phyloP scores from a whole-genome alignment of 2,888 invertebrate species.

The Drosophila putrida region DNA sequence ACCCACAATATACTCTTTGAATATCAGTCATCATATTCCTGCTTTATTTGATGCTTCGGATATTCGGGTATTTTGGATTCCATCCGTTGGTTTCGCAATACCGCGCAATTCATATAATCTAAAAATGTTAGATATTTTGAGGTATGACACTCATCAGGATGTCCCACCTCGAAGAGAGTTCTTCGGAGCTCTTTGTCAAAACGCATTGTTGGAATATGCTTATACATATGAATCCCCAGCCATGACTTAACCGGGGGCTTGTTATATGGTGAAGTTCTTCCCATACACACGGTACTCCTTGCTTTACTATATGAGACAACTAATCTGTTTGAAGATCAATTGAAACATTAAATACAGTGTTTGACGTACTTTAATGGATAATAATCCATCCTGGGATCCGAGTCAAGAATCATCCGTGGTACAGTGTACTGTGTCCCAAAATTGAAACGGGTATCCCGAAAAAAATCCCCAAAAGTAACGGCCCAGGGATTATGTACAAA shows the following conservation, averaged over 20 bases:
- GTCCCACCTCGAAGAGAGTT: not conserved
- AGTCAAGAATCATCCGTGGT: not conserved
- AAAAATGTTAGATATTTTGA: not conserved
- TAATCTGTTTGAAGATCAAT: not conserved
- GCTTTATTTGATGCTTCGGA: conserved; percentile 16
- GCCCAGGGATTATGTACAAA: conserved; percentile 48
- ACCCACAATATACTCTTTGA: no score
- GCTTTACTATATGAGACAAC: not conserved
- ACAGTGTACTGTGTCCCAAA: not conserved
- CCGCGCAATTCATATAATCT: conserved; percentile 11
- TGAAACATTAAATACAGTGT: not conserved
- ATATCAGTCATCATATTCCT: not conserved
- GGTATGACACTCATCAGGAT: conserved; percentile 24
- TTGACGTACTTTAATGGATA: conserved; percentile 19
- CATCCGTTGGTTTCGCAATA: conserved; percentile 24
- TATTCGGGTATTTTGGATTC: conserved; percentile 38
- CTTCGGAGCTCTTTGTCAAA: conserved; percentile 1
- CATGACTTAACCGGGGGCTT: conserved; percentile 1
- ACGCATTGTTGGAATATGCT: not conserved
- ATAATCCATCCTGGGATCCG: fast-evolving
- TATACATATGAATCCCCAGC: not conserved
- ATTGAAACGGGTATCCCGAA: conserved; percentile 37
- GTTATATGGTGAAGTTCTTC: conserved; percentile 25
- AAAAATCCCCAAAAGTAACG: conserved; percentile 36
- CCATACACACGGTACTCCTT: conserved; percentile 15